Conservation (phyloP, 1,140 invertebrate species). For the Penaeus vannamei region DNA sequence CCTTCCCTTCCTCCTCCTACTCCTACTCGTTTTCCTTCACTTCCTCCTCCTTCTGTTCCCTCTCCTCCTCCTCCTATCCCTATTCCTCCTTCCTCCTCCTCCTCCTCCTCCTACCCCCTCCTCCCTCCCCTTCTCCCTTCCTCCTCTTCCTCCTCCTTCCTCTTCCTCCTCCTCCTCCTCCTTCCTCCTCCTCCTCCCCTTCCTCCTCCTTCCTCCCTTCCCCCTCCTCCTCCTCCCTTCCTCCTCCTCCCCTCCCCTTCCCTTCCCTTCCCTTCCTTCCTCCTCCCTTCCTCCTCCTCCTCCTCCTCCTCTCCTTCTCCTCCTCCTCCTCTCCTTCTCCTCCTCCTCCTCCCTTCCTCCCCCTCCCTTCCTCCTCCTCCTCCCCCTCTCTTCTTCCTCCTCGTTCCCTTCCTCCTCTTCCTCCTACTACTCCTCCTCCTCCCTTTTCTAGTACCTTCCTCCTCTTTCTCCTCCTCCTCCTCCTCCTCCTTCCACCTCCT, state of each 20-base stretch:
- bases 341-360: not conserved
- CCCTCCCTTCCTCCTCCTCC: too few relatives aligned
- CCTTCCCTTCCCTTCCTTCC: not conserved
- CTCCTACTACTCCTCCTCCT: too few relatives aligned
- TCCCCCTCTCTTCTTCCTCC: too few relatives aligned
- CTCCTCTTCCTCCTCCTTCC: not conserved
- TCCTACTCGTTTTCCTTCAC: not conserved
- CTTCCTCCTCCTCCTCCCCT: not conserved
- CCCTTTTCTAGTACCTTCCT: too few relatives aligned
- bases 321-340: not conserved
- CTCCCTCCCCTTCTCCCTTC: not conserved
- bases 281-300: not conserved
- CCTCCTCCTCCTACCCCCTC: not conserved
- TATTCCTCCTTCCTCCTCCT: not conserved
- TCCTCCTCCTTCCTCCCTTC: not conserved
- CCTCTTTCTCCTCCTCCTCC: too few relatives aligned
- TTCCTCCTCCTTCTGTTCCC: not conserved
- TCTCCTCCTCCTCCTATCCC: constrained; percentile 12
- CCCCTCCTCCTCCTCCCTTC: not conserved
- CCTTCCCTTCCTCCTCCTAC: not conserved
- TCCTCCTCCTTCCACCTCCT: too few relatives aligned
- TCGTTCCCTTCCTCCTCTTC: too few relatives aligned
- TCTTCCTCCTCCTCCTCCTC: not conserved
- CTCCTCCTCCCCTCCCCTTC: not conserved
- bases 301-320: not conserved